These are phyloP conservation scores for Chrysolina haemoptera DNA, from an alignment of 2,888 invertebrate genomes.

Conservation along the genomic window DNA sequence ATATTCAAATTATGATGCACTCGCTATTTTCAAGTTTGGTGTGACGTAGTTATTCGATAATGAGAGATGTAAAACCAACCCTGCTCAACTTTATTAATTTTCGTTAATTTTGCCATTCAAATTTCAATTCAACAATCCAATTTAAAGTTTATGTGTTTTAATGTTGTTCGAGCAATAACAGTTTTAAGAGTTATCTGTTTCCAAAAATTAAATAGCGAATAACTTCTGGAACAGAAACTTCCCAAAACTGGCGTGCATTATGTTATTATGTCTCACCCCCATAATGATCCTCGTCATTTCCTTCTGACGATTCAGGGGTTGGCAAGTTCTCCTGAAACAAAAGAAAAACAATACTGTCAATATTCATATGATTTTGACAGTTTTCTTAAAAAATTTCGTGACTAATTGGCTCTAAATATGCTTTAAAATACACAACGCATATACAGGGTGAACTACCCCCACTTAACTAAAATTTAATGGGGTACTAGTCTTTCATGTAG, in stretches of 20 bases:
- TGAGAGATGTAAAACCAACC: conserved; percentile 57
- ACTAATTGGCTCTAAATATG: no score
- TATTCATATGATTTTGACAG: no score
- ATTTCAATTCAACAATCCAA: conserved; percentile 13
- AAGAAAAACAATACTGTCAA: not conserved
- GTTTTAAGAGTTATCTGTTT: conserved; percentile 16
- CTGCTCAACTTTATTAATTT: conserved; percentile 52
- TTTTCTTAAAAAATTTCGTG: no score
- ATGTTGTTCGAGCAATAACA: conserved; percentile 5
- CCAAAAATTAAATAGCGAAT: conserved; percentile 31
- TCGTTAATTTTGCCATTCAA: conserved; percentile 43
- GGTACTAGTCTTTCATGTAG: no score
- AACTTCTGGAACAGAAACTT: not conserved
- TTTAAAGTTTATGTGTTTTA: conserved; percentile 13
- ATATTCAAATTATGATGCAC: not conserved
- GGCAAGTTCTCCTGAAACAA: conserved; percentile 70
- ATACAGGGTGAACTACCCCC: no score
- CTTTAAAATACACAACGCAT: no score
- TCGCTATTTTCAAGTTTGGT: no score
- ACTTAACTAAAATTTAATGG: no score
- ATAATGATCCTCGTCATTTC: conserved; percentile 81
- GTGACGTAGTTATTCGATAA: not conserved
- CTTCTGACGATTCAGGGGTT: conserved; percentile 79
- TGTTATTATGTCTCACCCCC: conserved; percentile 73
- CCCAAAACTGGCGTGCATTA: not conserved